These are phyloP conservation scores for Psilopogon haemacephalus DNA, from an alignment of 2,113 vertebrate genomes.

Conservation along the genomic window DNA sequence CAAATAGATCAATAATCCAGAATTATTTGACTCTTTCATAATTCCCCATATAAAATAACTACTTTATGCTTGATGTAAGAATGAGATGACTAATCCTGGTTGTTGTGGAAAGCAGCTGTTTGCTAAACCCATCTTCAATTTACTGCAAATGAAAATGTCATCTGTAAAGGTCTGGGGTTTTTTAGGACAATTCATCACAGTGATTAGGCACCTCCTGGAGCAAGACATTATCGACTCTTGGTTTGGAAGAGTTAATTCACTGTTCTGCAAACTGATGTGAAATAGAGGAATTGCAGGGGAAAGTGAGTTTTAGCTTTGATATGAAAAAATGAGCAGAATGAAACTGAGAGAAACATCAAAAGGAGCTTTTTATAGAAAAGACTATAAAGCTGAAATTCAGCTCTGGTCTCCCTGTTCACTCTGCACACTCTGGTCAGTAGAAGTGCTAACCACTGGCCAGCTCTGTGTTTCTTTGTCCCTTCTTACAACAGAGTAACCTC, in stretches of 20 bases:
- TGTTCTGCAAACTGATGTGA: slow-evolving; percentile 30
- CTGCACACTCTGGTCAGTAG: not conserved
- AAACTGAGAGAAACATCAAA: slow-evolving; percentile 39
- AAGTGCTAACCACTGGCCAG: not conserved
- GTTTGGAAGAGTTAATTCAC: slow-evolving; percentile 55
- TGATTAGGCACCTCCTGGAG: slow-evolving; percentile 53
- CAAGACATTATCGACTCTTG: not conserved
- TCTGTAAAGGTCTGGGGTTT: slow-evolving; percentile 58
- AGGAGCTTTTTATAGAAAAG: slow-evolving; percentile 41
- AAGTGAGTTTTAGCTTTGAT: slow-evolving; percentile 48
- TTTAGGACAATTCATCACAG: slow-evolving; percentile 54
- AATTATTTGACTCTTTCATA: slow-evolving; percentile 32
- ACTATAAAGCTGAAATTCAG: not conserved
- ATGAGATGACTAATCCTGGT: slow-evolving; percentile 17
- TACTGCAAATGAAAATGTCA: slow-evolving; percentile 53
- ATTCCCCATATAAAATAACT: slow-evolving; percentile 40
- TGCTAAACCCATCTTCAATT: slow-evolving; percentile 38
- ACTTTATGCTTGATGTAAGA: slow-evolving; percentile 27
- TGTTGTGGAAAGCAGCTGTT: slow-evolving; percentile 30
- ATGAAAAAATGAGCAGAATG: slow-evolving; percentile 49
- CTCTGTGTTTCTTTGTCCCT: not conserved
- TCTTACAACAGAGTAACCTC: not conserved
- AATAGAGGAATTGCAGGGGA: not conserved
- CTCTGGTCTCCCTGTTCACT: not conserved
- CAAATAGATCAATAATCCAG: slow-evolving; percentile 36